Base-by-base conservation (phyloP, 37 sponge, comb jelly and placozoan species). In the Cliona cf. orientalis region DNA sequence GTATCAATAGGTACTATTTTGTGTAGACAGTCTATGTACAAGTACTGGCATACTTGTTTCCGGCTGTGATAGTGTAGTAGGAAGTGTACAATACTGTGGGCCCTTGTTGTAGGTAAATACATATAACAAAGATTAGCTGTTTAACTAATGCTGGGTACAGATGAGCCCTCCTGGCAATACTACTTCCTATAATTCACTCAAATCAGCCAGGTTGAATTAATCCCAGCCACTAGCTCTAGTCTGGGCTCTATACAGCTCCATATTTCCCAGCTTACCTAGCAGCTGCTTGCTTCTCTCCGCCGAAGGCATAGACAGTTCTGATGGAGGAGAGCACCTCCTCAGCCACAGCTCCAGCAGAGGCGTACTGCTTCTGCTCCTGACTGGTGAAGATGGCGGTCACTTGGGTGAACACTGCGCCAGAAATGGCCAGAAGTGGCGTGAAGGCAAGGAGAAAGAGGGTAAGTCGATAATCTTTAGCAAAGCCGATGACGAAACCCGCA, bases 291-390 rank as follows among this genome's bases (percentile, higher is more conserved):
- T 64, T 3, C 39, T 95, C 88, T 44, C 92, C 96, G 0, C 96
- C 96, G 59, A 95, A 95, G 1, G 96, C 87, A 34, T 78, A 79
- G 17, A 95, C 96, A 22, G 96, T 95, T 57, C 92, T 46, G 53
- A 95, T 89, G 39, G 96, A 83, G 7, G 93, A 84, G 17, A 95
- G 44, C 0, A 95, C 92, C 63, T 95, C 96, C 67, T 91, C 92
- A 39, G 96, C 92, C 22, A 95, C 66, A 25, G 82, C 89, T 42
- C 96, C 96, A 25, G 96, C 96, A 35, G 26, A 36, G 1, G 92
- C 92, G 66, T 95, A 95, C 53, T 80, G 76, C 75, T 77, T 83
- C 84, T 92, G 92, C n/a, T 85, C 96, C 66, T 81, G 66, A 25
- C 64, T 77, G 5, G 93, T 66, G 43, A 89, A 86, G 4, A 31